Conservation (phyloP, 92 coral and sea anemone species). For the Metridium senile region DNA sequence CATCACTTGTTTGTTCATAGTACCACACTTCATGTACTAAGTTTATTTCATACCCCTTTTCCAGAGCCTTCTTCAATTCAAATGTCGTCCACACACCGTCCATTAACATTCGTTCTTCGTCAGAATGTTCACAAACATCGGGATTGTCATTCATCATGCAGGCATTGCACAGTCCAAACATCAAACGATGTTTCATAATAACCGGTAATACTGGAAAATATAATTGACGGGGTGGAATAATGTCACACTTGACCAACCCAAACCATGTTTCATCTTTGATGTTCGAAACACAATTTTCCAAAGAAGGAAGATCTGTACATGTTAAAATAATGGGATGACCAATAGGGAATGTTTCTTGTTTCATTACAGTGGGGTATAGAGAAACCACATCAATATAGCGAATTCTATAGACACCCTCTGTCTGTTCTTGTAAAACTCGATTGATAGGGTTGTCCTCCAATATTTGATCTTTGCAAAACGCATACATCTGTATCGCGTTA, state of each 20-base stretch:
- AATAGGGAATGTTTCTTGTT: slow-evolving; percentile 2
- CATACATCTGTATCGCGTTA: slow-evolving; percentile 11
- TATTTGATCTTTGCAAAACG: not conserved
- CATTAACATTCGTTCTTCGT: not conserved
- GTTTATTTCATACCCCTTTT: slow-evolving; percentile 16
- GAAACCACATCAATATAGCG: slow-evolving; percentile 14
- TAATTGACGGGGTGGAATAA: slow-evolving; percentile 2
- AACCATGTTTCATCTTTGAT: not conserved
- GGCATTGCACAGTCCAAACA: slow-evolving; percentile 21
- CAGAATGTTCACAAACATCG: not conserved
- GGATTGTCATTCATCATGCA: not conserved
- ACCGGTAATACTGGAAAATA: slow-evolving; percentile 32
- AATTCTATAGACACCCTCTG: not conserved
- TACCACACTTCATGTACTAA: slow-evolving; percentile 37
- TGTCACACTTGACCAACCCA: slow-evolving; percentile 9
- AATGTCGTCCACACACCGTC: slow-evolving; percentile 17
- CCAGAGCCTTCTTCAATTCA: slow-evolving; percentile 23
- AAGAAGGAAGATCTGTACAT: not conserved
- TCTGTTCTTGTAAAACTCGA: not conserved
- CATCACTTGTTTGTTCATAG: not conserved
- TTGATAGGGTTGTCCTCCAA: not conserved
- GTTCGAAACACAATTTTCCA: not conserved
- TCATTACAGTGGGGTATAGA: slow-evolving; percentile 26
- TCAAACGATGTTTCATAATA: slow-evolving; percentile 9
- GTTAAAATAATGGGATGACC: slow-evolving; percentile 15